These are phyloP conservation scores for Lepisosteus osseus DNA, from an alignment of 2,113 vertebrate genomes.

Conservation along the genomic window DNA sequence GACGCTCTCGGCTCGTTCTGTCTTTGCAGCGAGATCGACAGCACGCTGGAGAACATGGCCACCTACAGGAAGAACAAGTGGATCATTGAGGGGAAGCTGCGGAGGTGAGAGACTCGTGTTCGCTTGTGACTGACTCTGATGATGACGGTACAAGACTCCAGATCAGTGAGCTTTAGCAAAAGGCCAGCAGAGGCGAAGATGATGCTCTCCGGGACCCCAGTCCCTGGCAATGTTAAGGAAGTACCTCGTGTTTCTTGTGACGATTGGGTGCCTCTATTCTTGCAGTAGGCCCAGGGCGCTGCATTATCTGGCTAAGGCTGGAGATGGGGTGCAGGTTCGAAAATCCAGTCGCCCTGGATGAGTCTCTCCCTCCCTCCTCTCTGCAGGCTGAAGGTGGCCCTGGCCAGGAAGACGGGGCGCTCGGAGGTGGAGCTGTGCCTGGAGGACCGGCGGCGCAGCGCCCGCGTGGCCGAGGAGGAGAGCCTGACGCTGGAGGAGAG, in stretches of 20 bases:
- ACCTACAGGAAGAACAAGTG: constrained; percentile 90
- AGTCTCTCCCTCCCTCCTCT: no score
- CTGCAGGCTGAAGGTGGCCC: constrained; percentile 76
- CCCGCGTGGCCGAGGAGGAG: constrained; percentile 81
- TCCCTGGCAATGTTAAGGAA: not conserved
- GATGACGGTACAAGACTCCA: no score
- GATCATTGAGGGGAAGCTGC: constrained; percentile 90
- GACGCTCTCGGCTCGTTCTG: not conserved
- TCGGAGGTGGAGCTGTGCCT: constrained; percentile 75
- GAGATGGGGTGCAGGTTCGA: no score
- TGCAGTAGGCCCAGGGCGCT: no score
- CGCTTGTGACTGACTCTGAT: no score
- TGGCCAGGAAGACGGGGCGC: constrained; percentile 80
- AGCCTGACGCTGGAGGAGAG: constrained; percentile 65
- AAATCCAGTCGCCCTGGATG: not conserved
- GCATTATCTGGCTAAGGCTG: no score
- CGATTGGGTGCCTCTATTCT: no score
- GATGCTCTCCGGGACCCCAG: not conserved
- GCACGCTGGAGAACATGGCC: constrained; percentile 87
- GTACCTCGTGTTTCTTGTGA: no score
- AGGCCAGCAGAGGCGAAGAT: no score
- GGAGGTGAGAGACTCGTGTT: constrained; percentile 63
- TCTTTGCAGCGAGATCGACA: constrained; percentile 85
- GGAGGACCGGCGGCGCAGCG: constrained; percentile 82
- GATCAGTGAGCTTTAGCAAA: no score